phyloP scores from a whole-genome alignment of 2,888 invertebrate species.

The Colostygia pectinataria region DNA sequence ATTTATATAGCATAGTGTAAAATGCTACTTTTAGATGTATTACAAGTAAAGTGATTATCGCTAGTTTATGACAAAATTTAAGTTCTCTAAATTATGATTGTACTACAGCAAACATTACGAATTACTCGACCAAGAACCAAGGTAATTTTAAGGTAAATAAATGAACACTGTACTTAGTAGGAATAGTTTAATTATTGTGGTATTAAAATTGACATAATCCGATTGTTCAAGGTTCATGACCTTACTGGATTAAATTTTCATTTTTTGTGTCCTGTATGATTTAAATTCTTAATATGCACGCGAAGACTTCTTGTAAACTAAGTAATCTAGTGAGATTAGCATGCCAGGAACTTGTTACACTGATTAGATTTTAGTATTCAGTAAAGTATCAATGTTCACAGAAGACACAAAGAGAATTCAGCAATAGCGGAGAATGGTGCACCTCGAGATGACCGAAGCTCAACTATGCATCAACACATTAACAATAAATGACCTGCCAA shows the following conservation, averaged over 20 bases:
- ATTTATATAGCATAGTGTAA: constrained; percentile 42
- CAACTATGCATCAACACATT: constrained; percentile 56
- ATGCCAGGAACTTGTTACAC: not conserved
- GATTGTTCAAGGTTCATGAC: constrained; percentile 62
- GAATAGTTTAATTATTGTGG: constrained; percentile 22
- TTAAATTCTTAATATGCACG: too few species aligned
- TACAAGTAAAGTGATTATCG: constrained; percentile 47
- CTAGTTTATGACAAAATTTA: constrained; percentile 52
- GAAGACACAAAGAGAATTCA: constrained; percentile 52
- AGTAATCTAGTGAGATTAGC: not conserved
- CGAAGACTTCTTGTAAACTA: too few species aligned
- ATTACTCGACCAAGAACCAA: constrained; percentile 68
- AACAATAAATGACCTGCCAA: constrained; percentile 78
- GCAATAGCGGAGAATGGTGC: constrained; percentile 66
- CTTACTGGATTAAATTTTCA: constrained; percentile 53
- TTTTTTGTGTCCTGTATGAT: constrained; percentile 40
- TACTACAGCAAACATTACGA: constrained; percentile 69
- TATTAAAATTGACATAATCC: constrained; percentile 28
- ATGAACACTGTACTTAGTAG: constrained; percentile 28
- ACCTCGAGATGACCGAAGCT: constrained; percentile 71
- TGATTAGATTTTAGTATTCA: constrained; percentile 9
- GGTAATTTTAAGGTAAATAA: constrained; percentile 66
- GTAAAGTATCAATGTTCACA: constrained; percentile 47
- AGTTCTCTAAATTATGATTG: constrained; percentile 72
- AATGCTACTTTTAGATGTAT: constrained; percentile 45